These are phyloP conservation scores for Mizuhopecten yessoensis DNA, from an alignment of 1,140 invertebrate genomes.

Conservation along the genomic window DNA sequence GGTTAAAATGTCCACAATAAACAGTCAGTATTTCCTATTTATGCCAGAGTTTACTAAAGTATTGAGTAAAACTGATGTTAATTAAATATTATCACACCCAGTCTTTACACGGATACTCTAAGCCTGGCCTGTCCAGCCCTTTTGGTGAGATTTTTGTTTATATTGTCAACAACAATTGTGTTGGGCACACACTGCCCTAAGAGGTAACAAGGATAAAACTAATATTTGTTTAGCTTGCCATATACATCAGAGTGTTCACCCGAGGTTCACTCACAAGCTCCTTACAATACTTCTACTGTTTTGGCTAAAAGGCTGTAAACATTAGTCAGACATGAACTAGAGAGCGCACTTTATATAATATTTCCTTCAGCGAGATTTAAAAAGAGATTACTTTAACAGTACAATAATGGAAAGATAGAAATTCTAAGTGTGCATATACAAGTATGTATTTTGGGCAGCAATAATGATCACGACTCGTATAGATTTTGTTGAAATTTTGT, in stretches of 20 bases:
- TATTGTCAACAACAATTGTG: neutral
- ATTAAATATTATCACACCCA: neutral
- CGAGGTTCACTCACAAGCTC: neutral
- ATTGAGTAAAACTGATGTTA: neutral
- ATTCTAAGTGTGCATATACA: neutral
- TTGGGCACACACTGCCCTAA: neutral
- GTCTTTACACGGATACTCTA: neutral
- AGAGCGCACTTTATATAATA: neutral
- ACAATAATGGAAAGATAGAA: neutral
- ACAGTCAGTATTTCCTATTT: too few species aligned
- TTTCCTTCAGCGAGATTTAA: neutral
- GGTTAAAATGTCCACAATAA: too few species aligned
- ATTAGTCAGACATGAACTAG: neutral
- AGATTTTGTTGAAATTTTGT: too few species aligned
- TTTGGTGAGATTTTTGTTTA: constrained; percentile 16
- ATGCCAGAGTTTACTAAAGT: too few species aligned
- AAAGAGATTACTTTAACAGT: neutral
- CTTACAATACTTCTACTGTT: constrained; percentile 13
- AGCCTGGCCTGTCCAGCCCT: neutral
- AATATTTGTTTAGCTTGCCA: neutral
- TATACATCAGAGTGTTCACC: neutral
- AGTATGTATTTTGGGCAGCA: neutral
- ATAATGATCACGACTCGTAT: too few species aligned
- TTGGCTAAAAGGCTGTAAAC: neutral
- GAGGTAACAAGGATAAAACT: neutral